These are phyloP conservation scores for Elephas maximus DNA, from an alignment of 2,113 vertebrate genomes.

Conservation along the genomic window DNA sequence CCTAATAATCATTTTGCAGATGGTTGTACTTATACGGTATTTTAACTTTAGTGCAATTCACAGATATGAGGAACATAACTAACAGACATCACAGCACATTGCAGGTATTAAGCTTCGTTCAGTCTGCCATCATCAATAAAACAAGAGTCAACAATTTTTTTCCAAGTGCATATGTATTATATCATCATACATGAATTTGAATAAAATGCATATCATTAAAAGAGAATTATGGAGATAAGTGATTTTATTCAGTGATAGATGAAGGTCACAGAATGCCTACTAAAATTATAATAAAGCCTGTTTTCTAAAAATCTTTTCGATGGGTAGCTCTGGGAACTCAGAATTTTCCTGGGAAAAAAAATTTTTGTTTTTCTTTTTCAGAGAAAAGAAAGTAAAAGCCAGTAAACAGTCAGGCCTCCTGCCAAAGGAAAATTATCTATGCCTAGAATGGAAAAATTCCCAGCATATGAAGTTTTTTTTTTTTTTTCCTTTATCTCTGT, in stretches of 20 bases:
- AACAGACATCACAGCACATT: not conserved
- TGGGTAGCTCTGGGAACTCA: conserved; percentile 57
- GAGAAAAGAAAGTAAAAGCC: conserved; percentile 58
- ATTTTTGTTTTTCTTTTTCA: conserved; percentile 45
- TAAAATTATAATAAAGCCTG: conserved; percentile 39
- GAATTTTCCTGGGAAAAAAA: conserved; percentile 68
- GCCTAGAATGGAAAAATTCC: conserved; percentile 64
- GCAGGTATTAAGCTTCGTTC: not conserved
- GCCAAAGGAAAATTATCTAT: conserved; percentile 78
- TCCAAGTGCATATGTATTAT: not conserved
- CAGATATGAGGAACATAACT: not conserved
- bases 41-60: not conserved
- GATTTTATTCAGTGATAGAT: conserved; percentile 31
- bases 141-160: not conserved
- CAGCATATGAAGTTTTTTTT: conserved; percentile 28
- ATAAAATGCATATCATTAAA: not conserved
- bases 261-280: not conserved
- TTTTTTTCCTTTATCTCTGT: conserved; percentile 44
- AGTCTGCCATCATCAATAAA: not conserved
- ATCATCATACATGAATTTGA: not conserved
- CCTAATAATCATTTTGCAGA: not conserved
- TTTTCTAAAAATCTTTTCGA: conserved; percentile 46
- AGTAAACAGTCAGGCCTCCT: conserved; percentile 63
- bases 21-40: not conserved
- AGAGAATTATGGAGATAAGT: not conserved